Evolutionary conservation across 2,113 vertebrate species (phyloP).

Genomic region (Cheirogaleus medius): DNA sequence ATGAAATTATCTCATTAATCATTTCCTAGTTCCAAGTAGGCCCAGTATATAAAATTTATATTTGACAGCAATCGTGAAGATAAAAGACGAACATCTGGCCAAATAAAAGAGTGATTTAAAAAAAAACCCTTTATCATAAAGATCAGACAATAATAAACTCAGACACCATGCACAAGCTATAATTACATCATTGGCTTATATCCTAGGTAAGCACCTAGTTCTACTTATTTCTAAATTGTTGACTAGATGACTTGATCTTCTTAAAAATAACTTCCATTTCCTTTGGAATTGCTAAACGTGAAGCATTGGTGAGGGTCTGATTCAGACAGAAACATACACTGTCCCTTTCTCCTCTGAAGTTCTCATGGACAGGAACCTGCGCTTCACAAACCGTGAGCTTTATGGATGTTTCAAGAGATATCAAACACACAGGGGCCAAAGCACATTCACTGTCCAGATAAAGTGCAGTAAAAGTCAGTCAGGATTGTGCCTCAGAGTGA

Average conservation of each 20-base stretch:
- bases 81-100: neutral
- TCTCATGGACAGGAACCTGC: neutral
- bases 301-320: neutral
- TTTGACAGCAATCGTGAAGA: neutral
- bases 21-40: constrained; percentile 34
- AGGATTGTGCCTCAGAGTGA: neutral
- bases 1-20: neutral
- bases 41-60: neutral
- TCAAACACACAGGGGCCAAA: neutral
- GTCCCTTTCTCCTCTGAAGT: neutral
- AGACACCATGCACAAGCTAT: neutral
- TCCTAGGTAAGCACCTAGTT: neutral
- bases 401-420: neutral
- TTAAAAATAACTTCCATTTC: neutral
- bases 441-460: neutral
- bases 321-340: neutral
- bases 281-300: neutral
- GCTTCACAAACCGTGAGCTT: neutral
- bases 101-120: neutral
- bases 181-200: neutral
- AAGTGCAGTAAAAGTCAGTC: neutral
- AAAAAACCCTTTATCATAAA: neutral
- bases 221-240: neutral
- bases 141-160: neutral
- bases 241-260: neutral